Evolutionary conservation across 1,140 invertebrate species (phyloP).

Genomic region (Saccostrea echinata): DNA sequence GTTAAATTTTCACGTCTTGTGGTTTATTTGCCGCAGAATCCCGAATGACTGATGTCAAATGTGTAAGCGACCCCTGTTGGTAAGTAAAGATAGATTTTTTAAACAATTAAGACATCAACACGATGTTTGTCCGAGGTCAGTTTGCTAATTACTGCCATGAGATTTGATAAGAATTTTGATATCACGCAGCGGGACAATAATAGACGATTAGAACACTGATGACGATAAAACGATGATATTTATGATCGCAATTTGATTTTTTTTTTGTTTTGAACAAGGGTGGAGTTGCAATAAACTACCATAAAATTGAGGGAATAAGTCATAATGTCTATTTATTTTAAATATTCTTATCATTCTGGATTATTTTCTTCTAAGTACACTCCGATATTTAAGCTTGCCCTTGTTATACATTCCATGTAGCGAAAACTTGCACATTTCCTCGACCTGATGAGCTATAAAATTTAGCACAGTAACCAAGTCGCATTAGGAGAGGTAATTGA

Average conservation of each 20-base stretch:
- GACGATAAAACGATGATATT: background rate
- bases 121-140: background rate
- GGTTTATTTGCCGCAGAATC: background rate
- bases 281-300: background rate
- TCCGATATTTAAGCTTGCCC: background rate
- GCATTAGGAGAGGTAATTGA: background rate
- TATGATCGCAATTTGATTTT: background rate
- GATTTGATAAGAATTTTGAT: background rate
- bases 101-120: background rate
- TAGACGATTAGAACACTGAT: background rate
- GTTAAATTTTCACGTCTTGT: background rate
- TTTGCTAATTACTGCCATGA: background rate
- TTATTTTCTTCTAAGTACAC: background rate
- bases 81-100: background rate
- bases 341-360: background rate
- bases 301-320: too few relatives aligned
- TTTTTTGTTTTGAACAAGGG: background rate
- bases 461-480: constrained; percentile 3
- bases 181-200: background rate
- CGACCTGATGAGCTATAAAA: background rate
- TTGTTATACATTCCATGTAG: background rate
- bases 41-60: background rate
- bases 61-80: background rate
- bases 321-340: background rate
- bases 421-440: background rate